Base-by-base conservation (phyloP, 1,140 invertebrate genomes). In the Ceratina australensis region DNA sequence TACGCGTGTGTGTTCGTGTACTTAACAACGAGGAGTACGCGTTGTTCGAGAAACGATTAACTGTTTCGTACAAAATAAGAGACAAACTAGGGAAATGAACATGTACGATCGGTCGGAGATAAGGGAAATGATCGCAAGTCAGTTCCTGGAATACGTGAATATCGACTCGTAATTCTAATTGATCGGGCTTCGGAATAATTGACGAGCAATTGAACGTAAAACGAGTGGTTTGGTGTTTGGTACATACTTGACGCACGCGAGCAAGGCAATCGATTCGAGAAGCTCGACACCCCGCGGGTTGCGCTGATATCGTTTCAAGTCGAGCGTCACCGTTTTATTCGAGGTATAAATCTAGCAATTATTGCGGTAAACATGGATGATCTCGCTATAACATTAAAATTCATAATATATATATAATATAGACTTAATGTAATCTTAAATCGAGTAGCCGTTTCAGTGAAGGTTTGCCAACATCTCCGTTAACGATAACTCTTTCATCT, bases 401-500 rank as follows among this genome's bases (percentile, higher is more conserved):
- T 72, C 42, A 71, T 52, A 52, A 79, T 71, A 24, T 54, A 33
- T 66, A 57, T 69, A 57, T 56, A 22, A 12, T 50, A 47, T 69
- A 66, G 26, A 80, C 57, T 50, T 66, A 66, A 60, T 42, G n/a
- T 67, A 78, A 74, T 24, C 26, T 63, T 76, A 69, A n/a, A 63
- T 81, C 52, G 50, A 78, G 50, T 74, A 85, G 74, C 67, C 24
- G 64, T 74, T 42, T 71, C 64, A 79, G 52, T 61, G 80, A 85
- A 79, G 80, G 65, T 85, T 85, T 85, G 72, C 76, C 80, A 85
- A 85, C 68, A 85, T 85, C 80, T 42, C 83, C 72, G 68, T 84
- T 76, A 20, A 81, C 56, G 52, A 77, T 56, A 78, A 71, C 3
- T 50, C 18, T 24, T 3, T 42, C 10, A 5, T 42, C 33, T 42